phyloP scores from a whole-genome alignment of 1,140 invertebrate species.

The Lineus longissimus region DNA sequence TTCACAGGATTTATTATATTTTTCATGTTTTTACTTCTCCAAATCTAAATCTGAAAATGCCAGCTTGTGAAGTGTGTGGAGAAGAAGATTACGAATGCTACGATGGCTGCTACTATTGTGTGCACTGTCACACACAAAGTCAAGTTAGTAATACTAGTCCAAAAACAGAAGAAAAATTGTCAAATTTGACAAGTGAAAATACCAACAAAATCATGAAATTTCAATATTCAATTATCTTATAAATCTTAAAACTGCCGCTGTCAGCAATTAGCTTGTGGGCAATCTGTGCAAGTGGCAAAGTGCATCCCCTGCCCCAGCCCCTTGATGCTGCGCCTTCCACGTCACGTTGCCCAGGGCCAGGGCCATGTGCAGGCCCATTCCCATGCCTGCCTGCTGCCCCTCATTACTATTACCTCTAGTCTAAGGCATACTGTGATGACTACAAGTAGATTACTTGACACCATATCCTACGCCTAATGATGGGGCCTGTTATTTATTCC shows the following conservation, averaged over 20 bases:
- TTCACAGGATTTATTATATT: too few relatives aligned
- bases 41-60: too few relatives aligned
- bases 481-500: background rate
- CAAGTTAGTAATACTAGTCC: constrained; percentile 17
- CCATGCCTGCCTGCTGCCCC: too few relatives aligned
- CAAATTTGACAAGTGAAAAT: background rate
- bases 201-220: constrained; percentile 10
- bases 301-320: background rate
- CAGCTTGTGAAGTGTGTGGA: constrained; percentile 20
- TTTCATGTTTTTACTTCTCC: too few relatives aligned
- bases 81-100: constrained; percentile 22
- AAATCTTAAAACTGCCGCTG: background rate
- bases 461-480: background rate
- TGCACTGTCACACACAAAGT: constrained; percentile 24
- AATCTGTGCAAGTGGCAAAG: background rate
- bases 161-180: background rate
- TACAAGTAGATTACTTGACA: too few relatives aligned
- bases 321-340: background rate
- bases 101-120: constrained; percentile 26
- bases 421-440: too few relatives aligned
- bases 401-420: too few relatives aligned
- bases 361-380: too few relatives aligned
- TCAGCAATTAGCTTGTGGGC: background rate
- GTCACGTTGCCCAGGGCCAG: too few relatives aligned
- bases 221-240: constrained; percentile 5